A percentile compares a stretch with the other conserved stretches of the same genome.
Conservation (phyloP, 1,140 invertebrate species). For the Sesamia nonagrioides region DNA sequence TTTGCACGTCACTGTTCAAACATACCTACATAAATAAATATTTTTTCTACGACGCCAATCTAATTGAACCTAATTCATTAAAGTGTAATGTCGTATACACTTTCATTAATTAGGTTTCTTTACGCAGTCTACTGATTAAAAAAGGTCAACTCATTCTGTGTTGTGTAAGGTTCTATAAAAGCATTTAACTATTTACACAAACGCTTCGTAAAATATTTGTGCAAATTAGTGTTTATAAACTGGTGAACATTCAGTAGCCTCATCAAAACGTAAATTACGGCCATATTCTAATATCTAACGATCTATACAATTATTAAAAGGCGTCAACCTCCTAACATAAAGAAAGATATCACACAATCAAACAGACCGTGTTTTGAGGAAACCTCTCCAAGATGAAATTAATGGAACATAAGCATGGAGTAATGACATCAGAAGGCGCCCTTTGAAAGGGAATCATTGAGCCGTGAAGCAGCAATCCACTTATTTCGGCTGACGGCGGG, state of each 20-base stretch:
- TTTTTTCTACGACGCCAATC: too few species aligned
- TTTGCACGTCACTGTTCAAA: not conserved
- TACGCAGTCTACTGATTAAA: too few species aligned
- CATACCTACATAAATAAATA: too few species aligned
- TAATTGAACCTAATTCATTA: too few species aligned
- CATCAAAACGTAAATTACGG: conserved; percentile 77
- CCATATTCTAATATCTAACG: conserved; percentile 61
- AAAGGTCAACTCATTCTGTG: not conserved
- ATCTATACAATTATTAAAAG: conserved; percentile 41
- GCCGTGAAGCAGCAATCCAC: conserved; percentile 79
- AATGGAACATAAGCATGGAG: conserved; percentile 56
- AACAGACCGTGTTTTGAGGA: conserved; percentile 33
- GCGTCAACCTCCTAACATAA: conserved; percentile 43
- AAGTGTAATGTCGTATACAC: too few species aligned
- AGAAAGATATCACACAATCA: conserved; percentile 46
- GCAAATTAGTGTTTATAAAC: conserved; percentile 14
- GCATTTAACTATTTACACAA: not conserved
- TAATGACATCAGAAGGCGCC: conserved; percentile 66
- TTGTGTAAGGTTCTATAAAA: too few species aligned
- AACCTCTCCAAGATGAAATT: conserved; percentile 51
- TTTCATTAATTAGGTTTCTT: too few species aligned
- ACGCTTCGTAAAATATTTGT: not conserved
- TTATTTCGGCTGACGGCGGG: conserved; percentile 79
- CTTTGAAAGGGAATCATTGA: conserved; percentile 76
- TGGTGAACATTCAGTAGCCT: conserved; percentile 51